A percentile compares a stretch with the other conserved stretches of the same genome.
These are phyloP conservation scores for Hiodon alosoides DNA, from an alignment of 2,113 vertebrate species.

Conservation along the genomic window DNA sequence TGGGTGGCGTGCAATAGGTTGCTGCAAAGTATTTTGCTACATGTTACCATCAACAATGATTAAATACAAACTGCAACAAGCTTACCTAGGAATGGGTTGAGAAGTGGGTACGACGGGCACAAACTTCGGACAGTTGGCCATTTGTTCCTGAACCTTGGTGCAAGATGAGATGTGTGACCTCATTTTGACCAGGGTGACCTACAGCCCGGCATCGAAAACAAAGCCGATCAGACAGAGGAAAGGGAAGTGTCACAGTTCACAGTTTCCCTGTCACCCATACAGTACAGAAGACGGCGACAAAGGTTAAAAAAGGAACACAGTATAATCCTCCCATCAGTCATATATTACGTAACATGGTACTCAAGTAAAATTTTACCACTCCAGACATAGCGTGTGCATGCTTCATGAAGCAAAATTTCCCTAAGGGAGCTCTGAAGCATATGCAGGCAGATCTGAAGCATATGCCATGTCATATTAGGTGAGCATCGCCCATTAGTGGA, in stretches of 20 bases:
- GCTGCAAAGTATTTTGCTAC: neutral
- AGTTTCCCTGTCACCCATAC: neutral
- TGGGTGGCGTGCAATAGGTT: neutral
- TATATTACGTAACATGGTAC: no score
- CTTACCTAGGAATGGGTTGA: slow-evolving; percentile 87
- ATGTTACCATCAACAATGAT: neutral
- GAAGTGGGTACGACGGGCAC: slow-evolving; percentile 84
- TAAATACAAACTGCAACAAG: neutral
- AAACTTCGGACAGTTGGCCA: slow-evolving; percentile 92
- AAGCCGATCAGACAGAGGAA: neutral
- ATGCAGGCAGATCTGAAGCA: no score
- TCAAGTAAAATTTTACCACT: no score
- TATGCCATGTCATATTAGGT: no score
- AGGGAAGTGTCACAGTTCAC: neutral
- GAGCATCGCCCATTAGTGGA: no score
- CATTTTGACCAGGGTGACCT: slow-evolving; percentile 93
- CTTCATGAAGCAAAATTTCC: no score
- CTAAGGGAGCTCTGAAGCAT: no score
- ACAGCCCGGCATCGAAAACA: slow-evolving; percentile 13
- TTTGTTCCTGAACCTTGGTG: slow-evolving; percentile 88
- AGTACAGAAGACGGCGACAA: no score
- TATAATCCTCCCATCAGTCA: no score
- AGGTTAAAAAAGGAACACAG: no score
- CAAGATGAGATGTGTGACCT: slow-evolving; percentile 80
- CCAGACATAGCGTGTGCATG: no score